Percentiles rank a stretch among this genome's conserved stretches.
These are phyloP conservation scores for Ictalurus furcatus DNA, from an alignment of 2,113 vertebrate species.

Conservation along the genomic window DNA sequence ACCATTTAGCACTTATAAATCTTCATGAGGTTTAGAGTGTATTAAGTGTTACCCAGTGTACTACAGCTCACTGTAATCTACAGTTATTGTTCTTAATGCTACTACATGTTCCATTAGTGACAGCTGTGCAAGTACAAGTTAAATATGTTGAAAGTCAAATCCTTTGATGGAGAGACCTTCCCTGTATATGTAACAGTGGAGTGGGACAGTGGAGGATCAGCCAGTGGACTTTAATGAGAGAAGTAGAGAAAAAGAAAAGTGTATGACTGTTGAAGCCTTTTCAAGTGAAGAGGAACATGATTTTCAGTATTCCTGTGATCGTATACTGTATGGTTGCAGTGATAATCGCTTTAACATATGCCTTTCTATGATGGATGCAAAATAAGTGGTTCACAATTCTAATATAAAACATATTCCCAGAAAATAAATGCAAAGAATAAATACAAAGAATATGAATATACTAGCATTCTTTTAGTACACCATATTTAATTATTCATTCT, in stretches of 20 bases:
- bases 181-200: background rate
- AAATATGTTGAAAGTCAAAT: conserved; percentile 20
- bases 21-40: background rate
- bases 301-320: background rate
- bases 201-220: conserved; percentile 17
- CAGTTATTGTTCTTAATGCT: background rate
- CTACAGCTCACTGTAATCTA: background rate
- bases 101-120: background rate
- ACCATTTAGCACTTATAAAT: background rate
- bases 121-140: conserved; percentile 29
- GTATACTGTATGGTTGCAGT: background rate
- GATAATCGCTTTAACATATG: background rate
- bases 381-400: background rate
- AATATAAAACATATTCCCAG: background rate
- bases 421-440: background rate
- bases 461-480: background rate
- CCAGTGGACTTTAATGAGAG: conserved; percentile 54
- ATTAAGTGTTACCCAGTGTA: background rate
- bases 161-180: background rate
- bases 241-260: conserved; percentile 57
- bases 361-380: background rate
- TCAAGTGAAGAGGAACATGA: background rate
- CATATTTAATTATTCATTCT: background rate
- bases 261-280: background rate
- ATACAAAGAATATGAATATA: background rate